Evolutionary conservation across 1,140 invertebrate genomes (phyloP).

Genomic region (Triops cancriformis): DNA sequence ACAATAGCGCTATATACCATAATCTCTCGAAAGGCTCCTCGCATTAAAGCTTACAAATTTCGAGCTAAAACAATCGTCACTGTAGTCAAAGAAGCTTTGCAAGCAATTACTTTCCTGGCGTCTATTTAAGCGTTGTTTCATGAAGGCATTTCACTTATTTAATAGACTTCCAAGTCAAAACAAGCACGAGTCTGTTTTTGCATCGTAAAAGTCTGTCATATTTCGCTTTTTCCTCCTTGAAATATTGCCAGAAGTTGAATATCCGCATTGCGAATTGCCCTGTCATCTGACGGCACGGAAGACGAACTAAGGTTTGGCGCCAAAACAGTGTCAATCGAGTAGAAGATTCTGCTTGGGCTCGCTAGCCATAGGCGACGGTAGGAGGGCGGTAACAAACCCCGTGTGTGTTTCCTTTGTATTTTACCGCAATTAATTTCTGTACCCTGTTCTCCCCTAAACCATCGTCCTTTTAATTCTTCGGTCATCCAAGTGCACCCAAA

Average conservation of each 20-base stretch:
- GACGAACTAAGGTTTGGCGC: neutral
- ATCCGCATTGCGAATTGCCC: neutral
- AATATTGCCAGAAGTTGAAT: neutral
- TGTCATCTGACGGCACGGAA: neutral
- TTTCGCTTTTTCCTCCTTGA: no score
- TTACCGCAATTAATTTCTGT: neutral
- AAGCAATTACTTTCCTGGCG: no score
- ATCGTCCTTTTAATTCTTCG: neutral
- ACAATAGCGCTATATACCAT: no score
- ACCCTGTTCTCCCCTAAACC: neutral
- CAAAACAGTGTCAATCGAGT: neutral
- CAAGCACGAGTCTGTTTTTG: no score
- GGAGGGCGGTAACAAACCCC: slow-evolving; percentile 8
- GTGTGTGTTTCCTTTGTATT: neutral
- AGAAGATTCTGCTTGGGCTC: neutral
- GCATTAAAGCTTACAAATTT: no score
- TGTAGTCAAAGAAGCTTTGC: no score
- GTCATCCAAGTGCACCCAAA: neutral
- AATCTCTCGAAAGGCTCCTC: no score
- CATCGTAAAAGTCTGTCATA: neutral
- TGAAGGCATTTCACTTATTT: no score
- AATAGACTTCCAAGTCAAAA: no score
- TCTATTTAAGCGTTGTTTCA: no score
- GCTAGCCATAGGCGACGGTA: slow-evolving; percentile 12
- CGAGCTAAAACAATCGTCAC: no score